Conservation (phyloP, 1,140 invertebrate species). For the Chelonus insularis region DNA sequence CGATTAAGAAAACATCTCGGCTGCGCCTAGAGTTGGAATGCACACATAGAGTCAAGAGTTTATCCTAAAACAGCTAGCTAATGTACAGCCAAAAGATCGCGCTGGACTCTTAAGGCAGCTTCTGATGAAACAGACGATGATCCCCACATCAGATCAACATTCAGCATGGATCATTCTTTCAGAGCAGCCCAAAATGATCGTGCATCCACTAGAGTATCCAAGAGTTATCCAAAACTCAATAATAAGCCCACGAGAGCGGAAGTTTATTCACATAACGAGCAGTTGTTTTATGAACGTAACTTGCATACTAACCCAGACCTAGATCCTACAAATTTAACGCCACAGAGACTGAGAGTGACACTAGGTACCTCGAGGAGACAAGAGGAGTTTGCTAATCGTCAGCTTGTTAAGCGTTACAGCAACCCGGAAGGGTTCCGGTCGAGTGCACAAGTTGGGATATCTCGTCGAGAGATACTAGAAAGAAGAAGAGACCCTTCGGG, state of each 20-base stretch:
- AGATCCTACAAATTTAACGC: constrained; percentile 38
- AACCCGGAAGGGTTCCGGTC: constrained; percentile 18
- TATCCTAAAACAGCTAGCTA: neutral
- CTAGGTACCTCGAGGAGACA: neutral
- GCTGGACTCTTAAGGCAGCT: no score
- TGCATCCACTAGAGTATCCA: constrained; percentile 29
- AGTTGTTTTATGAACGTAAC: constrained; percentile 46
- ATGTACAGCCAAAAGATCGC: no score
- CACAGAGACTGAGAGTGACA: neutral
- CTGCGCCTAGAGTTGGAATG: constrained; percentile 1
- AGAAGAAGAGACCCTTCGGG: neutral
- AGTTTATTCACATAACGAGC: constrained; percentile 42
- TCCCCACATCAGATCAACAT: no score
- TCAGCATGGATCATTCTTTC: no score
- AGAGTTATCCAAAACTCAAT: neutral
- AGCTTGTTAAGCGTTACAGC: constrained; percentile 15
- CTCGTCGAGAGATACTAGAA: constrained; percentile 17
- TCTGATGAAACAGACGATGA: no score
- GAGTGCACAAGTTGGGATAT: neutral
- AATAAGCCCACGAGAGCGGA: constrained; percentile 33
- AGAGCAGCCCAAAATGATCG: no score
- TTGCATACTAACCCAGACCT: constrained; percentile 52
- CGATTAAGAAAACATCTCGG: constrained; percentile 21
- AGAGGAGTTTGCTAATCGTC: constrained; percentile 3
- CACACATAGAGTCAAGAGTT: neutral